Conservation (phyloP, 2,797 vertebrate species). For the Aldrovandia affinis region DNA sequence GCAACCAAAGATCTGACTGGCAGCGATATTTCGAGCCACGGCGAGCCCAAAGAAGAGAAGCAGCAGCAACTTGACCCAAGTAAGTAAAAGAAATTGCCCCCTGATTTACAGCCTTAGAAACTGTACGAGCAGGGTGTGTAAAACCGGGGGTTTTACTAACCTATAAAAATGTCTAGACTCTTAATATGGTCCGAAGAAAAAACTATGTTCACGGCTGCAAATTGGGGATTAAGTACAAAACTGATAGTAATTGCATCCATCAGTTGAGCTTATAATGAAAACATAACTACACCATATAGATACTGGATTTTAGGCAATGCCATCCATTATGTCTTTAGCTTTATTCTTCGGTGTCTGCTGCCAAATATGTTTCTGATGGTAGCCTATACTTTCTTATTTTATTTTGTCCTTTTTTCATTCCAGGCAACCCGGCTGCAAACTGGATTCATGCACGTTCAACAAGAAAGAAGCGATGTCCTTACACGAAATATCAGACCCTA, state of each 20-base stretch:
- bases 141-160: conserved; percentile 99
- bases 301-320: background rate
- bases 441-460: conserved; percentile 98
- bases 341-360: background rate
- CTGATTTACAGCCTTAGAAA: conserved; percentile 94
- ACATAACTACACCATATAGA: background rate
- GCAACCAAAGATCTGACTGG: conserved; percentile 78
- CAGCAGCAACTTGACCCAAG: conserved; percentile 98
- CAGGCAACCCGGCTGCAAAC: conserved; percentile 96
- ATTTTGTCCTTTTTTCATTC: conserved; percentile 43
- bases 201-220: conserved; percentile 80
- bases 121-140: conserved; percentile 93
- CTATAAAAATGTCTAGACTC: conserved; percentile 98
- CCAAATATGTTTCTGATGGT: background rate
- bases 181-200: conserved; percentile 80
- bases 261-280: background rate
- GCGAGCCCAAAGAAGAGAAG: conserved; percentile 92
- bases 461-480: conserved; percentile 97
- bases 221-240: conserved; percentile 55
- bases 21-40: conserved; percentile 85
- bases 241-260: conserved; percentile 62
- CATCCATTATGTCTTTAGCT: background rate
- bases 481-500: conserved; percentile 97
- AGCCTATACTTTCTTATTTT: conserved; percentile 27
- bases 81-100: conserved; percentile 90